These are phyloP conservation scores for Ethmia dodecea DNA, from an alignment of 2,888 invertebrate genomes.

Conservation along the genomic window DNA sequence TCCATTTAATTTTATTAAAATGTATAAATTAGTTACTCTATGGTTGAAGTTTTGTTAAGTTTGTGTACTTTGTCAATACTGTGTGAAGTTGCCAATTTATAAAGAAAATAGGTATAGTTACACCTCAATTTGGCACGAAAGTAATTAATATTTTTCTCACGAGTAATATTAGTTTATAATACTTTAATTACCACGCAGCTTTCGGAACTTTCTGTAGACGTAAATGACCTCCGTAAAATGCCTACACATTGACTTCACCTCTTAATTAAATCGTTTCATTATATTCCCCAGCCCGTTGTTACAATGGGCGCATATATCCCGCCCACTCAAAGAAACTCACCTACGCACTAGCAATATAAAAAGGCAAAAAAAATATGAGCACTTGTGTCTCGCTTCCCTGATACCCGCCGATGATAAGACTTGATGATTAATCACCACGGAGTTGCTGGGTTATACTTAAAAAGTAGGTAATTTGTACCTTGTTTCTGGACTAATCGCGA, in stretches of 20 bases:
- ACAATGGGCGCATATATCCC: slow-evolving; percentile 26
- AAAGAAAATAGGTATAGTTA: too few relatives aligned
- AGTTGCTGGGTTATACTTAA: slow-evolving; percentile 26
- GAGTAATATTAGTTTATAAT: too few relatives aligned
- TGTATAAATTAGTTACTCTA: too few relatives aligned
- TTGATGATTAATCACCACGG: slow-evolving; percentile 37
- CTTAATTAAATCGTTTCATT: slow-evolving; percentile 31
- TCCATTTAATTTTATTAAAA: too few relatives aligned
- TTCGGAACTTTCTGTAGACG: too few relatives aligned
- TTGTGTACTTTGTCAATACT: too few relatives aligned
- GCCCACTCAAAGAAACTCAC: slow-evolving; percentile 23
- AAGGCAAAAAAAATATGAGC: slow-evolving; percentile 18
- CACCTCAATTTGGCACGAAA: too few relatives aligned
- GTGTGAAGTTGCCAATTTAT: too few relatives aligned
- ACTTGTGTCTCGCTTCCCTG: slow-evolving; percentile 26
- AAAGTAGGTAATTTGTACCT: slow-evolving; percentile 41
- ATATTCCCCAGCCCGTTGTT: slow-evolving; percentile 22
- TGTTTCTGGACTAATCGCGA: slow-evolving; percentile 24
- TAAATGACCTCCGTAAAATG: too few relatives aligned
- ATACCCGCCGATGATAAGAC: slow-evolving; percentile 35
- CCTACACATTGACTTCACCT: slow-evolving; percentile 18
- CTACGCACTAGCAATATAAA: slow-evolving; percentile 13
- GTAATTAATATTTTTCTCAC: too few relatives aligned
- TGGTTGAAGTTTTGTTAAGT: too few relatives aligned
- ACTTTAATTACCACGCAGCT: too few relatives aligned